A percentile compares a stretch with the other conserved stretches of the same genome.
These are phyloP conservation scores for Galleria mellonella DNA, from an alignment of 1,140 invertebrate genomes.

Conservation along the genomic window DNA sequence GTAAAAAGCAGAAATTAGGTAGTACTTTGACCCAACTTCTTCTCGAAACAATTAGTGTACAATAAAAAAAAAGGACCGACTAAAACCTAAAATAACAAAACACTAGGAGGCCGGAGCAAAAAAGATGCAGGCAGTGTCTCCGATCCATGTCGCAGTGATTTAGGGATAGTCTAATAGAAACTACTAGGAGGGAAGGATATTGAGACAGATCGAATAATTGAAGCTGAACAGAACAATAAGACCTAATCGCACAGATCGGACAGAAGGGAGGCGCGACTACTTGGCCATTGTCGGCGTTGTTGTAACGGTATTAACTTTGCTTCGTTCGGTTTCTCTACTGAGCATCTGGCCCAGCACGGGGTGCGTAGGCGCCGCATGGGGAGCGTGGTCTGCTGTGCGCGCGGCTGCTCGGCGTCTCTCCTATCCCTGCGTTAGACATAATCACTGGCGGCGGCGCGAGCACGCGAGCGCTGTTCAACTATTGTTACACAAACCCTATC, in stretches of 20 bases:
- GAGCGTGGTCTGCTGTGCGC: slow-evolving; percentile 51
- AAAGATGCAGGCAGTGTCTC: slow-evolving; percentile 2
- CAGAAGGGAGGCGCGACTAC: slow-evolving; percentile 70
- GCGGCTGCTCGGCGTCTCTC: slow-evolving; percentile 52
- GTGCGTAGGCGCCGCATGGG: slow-evolving; percentile 82
- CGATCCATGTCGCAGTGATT: slow-evolving; percentile 20
- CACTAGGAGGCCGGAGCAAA: too few relatives aligned
- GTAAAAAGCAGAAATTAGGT: slow-evolving; percentile 5
- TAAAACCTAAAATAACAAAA: slow-evolving; percentile 6
- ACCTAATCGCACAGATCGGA: slow-evolving; percentile 69
- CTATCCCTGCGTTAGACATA: slow-evolving; percentile 67
- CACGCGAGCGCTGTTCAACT: slow-evolving; percentile 13
- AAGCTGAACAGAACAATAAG: slow-evolving; percentile 69
- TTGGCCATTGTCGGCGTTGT: slow-evolving; percentile 64
- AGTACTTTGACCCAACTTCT: slow-evolving; percentile 19
- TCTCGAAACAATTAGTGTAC: slow-evolving; percentile 15
- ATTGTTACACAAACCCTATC: slow-evolving; percentile 10
- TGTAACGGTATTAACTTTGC: slow-evolving; percentile 72
- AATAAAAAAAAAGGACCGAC: background rate
- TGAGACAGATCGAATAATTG: slow-evolving; percentile 36
- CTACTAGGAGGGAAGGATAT: slow-evolving; percentile 54
- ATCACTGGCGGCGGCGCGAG: slow-evolving; percentile 58
- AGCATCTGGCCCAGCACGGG: slow-evolving; percentile 84
- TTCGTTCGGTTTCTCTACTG: slow-evolving; percentile 68
- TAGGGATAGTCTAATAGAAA: slow-evolving; percentile 31